Evolutionary conservation across 1,140 invertebrate genomes (phyloP).

Genomic region (Platyura marginata): DNA sequence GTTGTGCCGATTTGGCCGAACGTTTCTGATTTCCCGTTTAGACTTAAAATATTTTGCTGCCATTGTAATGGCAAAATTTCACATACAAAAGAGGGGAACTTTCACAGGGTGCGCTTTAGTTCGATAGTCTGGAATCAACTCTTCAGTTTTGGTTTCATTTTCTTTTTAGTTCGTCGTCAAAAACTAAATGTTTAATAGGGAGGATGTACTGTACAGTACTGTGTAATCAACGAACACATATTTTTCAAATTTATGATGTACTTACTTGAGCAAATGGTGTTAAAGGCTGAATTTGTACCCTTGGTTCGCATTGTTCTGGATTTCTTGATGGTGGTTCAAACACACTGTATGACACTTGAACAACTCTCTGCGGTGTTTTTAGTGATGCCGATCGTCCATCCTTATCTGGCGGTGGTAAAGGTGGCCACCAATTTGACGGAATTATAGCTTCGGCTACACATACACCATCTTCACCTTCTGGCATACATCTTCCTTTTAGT

Average conservation of each 20-base stretch:
- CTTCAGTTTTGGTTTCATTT: no score
- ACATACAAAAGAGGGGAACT: no score
- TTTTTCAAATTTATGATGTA: not conserved
- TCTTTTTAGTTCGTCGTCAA: no score
- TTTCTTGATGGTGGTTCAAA: constrained; percentile 53
- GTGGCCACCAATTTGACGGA: constrained; percentile 76
- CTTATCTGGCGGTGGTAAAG: constrained; percentile 37
- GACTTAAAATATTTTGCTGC: no score
- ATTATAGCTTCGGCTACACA: constrained; percentile 64
- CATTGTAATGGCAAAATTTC: no score
- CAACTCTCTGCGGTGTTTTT: constrained; percentile 46
- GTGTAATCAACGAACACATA: not conserved
- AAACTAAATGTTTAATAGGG: no score
- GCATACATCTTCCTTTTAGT: constrained; percentile 65
- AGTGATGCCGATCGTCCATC: constrained; percentile 32
- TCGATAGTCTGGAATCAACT: no score
- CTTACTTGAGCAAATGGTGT: constrained; percentile 18
- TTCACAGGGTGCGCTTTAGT: no score
- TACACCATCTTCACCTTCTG: constrained; percentile 73
- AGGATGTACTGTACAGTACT: no score
- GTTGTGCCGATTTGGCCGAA: no score
- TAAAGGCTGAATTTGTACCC: constrained; percentile 51
- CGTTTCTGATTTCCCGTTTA: no score
- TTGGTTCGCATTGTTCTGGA: constrained; percentile 43
- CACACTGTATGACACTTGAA: constrained; percentile 66